Evolutionary conservation across 2,113 vertebrate genomes (phyloP).

Genomic region (Glaucomys volans): DNA sequence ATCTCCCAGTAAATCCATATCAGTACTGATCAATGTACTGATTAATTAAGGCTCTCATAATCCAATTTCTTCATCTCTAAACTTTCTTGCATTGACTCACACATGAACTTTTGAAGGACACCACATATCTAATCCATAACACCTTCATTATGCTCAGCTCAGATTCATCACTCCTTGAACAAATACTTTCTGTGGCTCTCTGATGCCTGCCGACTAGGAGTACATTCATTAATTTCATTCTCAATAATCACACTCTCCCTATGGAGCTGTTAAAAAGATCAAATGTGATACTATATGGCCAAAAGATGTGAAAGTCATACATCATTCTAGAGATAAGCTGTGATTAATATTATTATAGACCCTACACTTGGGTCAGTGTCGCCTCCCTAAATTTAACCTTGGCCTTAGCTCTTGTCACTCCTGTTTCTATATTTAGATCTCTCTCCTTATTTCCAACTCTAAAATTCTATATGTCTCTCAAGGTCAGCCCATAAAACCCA

Average conservation of each 20-base stretch:
- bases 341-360: conserved; percentile 22
- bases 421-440: background rate
- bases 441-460: conserved; percentile 11
- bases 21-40: too few relatives aligned
- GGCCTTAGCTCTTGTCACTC: background rate
- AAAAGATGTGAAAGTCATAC: conserved; percentile 4
- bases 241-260: background rate
- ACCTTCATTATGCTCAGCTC: background rate
- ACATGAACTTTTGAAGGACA: too few relatives aligned
- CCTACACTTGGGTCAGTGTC: background rate
- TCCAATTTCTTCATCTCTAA: too few relatives aligned
- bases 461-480: background rate
- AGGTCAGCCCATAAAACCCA: background rate
- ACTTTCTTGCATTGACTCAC: too few relatives aligned
- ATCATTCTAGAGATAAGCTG: background rate
- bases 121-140: too few relatives aligned
- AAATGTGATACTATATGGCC: background rate
- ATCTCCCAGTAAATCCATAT: too few relatives aligned
- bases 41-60: too few relatives aligned
- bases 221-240: background rate
- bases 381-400: background rate
- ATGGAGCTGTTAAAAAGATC: background rate
- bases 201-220: background rate
- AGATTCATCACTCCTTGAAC: background rate
- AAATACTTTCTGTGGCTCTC: background rate